Base-by-base conservation (phyloP, 1,140 invertebrate genomes). In the Euura saliciscinereae region DNA sequence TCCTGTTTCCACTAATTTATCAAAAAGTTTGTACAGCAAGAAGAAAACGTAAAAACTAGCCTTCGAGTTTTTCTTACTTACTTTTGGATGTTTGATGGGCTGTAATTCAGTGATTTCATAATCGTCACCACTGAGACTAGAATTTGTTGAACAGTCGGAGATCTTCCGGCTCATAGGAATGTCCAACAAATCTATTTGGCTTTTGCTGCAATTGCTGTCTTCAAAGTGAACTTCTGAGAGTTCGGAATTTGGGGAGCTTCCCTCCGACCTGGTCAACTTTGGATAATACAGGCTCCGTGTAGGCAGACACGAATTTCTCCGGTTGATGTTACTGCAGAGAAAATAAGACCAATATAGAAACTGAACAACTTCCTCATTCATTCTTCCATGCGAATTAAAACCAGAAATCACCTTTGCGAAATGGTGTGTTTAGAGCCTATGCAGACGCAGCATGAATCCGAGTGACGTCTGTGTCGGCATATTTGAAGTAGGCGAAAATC, bases 111-210 rank as follows among this genome's bases (percentile, higher is more conserved):
- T 83, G 76, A 90, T 87, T 65, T 89, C 88, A 73, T 92, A 91
- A 43, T 94, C 93, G 64, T 93, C 92, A 64, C 91, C 92, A 78
- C 93, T 94, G 2, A 90, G 81, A 28, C 90, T 91, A 3, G 90
- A 91, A 76, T 88, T 91, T 3, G 89, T 90, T 44, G 90, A 91
- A 79, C 92, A 92, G 76, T 91, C 89, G 4, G 91, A 92, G 4
- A 89, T 87, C 79, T 93, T 92, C 59, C 92, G 86, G 11, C 86
- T 85, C 8, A 90, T 86, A 5, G 86, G 86, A 8, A 88, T 80
- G 72, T 92, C 89, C 8, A 92, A 81, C 6, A 88, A 86, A 69
- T 90, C 91, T 7, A 90, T 65, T 75, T 77, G 6, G 76, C 67
- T 59, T 71, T 69, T 68, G 71, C 7, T 11, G 65, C 72, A 28